These are phyloP conservation scores for Ciconia maguari DNA, from an alignment of 2,113 vertebrate species.

Conservation along the genomic window DNA sequence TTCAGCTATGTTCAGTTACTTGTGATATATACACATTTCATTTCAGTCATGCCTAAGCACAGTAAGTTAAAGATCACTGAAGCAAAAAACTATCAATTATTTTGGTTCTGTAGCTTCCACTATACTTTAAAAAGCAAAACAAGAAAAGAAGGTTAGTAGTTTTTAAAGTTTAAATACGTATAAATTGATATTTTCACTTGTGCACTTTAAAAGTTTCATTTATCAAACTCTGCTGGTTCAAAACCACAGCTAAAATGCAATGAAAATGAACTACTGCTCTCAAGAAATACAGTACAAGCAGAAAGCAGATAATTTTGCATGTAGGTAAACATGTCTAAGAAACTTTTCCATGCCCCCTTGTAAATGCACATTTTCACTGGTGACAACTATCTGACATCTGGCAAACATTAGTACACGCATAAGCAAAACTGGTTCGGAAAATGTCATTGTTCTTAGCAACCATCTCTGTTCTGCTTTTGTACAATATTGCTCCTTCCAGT, in stretches of 20 bases:
- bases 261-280: background rate
- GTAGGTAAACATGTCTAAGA: background rate
- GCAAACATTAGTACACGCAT: background rate
- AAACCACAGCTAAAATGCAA: background rate
- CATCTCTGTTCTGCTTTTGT: background rate
- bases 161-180: background rate
- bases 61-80: background rate
- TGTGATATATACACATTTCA: background rate
- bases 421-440: background rate
- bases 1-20: background rate
- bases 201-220: background rate
- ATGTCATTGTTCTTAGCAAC: background rate
- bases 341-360: background rate
- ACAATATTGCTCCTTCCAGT: background rate
- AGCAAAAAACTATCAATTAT: background rate
- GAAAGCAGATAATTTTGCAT: background rate
- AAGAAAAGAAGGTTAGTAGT: background rate
- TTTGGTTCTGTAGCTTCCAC: background rate
- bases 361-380: background rate
- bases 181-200: background rate
- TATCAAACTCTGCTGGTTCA: background rate
- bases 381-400: background rate
- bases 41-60: background rate
- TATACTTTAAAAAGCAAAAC: background rate
- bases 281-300: background rate